Base-by-base conservation (phyloP, 2,797 vertebrate genomes). In the Taeniopygia guttata region DNA sequence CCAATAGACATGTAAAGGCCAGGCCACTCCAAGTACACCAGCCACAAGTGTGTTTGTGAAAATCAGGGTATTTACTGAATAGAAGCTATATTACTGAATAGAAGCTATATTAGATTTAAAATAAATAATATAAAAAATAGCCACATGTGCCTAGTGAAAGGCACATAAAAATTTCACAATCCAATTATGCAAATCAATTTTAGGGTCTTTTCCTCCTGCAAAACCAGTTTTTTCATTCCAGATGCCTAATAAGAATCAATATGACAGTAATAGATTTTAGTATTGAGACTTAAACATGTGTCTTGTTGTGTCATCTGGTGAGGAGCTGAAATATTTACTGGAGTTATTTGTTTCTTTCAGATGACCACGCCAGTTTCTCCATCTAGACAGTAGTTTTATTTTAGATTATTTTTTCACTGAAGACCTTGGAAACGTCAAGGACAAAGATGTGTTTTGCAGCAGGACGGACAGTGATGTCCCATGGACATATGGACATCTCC, bases 291-390 rank as follows among this genome's bases (percentile, higher is more conserved):
- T 17, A 40, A 66, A 13, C 48, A 6, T 7, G 34, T 52, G 22
- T 29, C 8, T 21, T 43, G 0, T 5, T n/a, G 13, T 48, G 63
- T 79, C 19, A 46, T 62, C 18, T 34, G 32, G n/a, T 17, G 60
- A 45, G 46, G 25, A 63, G 58, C 64, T 72, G 36, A 38, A n/a
- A 46, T 5, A 19, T 0, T 87, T 34, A 93, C 1, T 7, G 29
- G 16, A 45, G 8, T 48, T 70, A 32, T 9, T 83, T 89, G 18
- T 93, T 42, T 95, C 86, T 94, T 95, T 58, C 95, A 95, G 95
- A 18, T 89, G 18, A 30, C 74, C 40, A 13, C 23, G 17, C 43
- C 23, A 4, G 2, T 69, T 93, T 69, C 59, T 69, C 76, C 80
- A n/a, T 38, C 66, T 70, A 58, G 54, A 90, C 76, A 78, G 69